Evolutionary conservation across 2,113 vertebrate genomes (phyloP).

Genomic region (Salvelinus fontinalis): DNA sequence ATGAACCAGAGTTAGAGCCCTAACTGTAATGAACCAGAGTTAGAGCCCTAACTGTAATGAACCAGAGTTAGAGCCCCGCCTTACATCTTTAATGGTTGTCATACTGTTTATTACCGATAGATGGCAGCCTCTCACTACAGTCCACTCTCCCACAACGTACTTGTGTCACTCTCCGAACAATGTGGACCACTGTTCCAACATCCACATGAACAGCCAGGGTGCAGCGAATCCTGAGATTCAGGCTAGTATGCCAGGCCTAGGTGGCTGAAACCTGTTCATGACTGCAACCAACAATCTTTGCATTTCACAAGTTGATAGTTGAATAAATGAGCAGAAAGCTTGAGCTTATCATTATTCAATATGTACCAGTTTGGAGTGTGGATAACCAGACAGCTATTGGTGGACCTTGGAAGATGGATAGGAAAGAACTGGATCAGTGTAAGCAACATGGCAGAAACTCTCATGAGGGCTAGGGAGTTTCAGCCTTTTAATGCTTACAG

Average conservation of each 20-base stretch:
- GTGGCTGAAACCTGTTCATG: background rate
- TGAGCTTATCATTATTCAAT: background rate
- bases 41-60: too few relatives aligned
- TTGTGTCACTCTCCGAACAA: constrained; percentile 17
- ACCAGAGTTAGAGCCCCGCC: too few relatives aligned
- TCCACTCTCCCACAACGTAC: background rate
- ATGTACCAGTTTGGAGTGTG: background rate
- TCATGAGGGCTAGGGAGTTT: background rate
- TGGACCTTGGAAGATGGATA: background rate
- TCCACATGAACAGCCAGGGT: background rate
- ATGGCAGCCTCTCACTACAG: constrained; percentile 44
- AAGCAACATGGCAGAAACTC: background rate
- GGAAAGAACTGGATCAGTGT: background rate
- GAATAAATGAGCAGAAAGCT: background rate
- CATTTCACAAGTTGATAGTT: background rate
- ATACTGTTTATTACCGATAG: constrained; percentile 36
- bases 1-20: too few relatives aligned
- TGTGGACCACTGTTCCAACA: constrained; percentile 11
- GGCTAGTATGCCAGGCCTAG: constrained; percentile 8
- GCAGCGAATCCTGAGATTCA: constrained; percentile 39
- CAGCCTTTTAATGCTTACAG: too few relatives aligned
- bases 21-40: too few relatives aligned
- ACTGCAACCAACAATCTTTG: background rate
- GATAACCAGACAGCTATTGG: background rate
- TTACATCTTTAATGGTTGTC: background rate